Evolutionary conservation across 1,140 invertebrate species (phyloP).

Genomic region (Drosophila bocqueti): DNA sequence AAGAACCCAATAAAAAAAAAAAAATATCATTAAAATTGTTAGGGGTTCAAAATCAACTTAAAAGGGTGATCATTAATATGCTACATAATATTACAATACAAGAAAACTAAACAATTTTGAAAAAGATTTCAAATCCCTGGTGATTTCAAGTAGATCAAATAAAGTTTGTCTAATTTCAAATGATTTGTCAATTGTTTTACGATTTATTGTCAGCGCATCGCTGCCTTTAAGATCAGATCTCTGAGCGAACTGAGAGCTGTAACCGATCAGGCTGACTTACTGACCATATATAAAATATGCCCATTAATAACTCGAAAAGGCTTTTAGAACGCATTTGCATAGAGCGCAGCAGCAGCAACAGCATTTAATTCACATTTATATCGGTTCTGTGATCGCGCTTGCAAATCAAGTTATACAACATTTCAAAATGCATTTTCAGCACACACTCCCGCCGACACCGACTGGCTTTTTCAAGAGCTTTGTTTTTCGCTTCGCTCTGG

Average conservation of each 20-base stretch:
- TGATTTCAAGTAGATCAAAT: neutral
- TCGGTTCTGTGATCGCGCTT: slow-evolving; percentile 33
- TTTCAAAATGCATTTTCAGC: slow-evolving; percentile 61
- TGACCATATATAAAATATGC: slow-evolving; percentile 60
- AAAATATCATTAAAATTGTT: neutral
- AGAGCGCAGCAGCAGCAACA: slow-evolving; percentile 3
- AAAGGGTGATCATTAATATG: neutral
- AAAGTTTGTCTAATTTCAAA: neutral
- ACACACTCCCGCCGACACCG: slow-evolving; percentile 10
- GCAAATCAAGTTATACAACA: slow-evolving; percentile 78
- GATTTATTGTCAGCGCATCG: slow-evolving; percentile 7
- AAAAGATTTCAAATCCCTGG: no score
- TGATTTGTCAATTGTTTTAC: neutral
- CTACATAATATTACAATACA: no score
- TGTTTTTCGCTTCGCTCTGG: slow-evolving; percentile 2
- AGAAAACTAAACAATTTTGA: no score
- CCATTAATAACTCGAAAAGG: slow-evolving; percentile 57
- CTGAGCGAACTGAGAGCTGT: slow-evolving; percentile 10
- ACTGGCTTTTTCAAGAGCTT: neutral
- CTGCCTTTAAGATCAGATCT: neutral
- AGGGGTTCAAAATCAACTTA: neutral
- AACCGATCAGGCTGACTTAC: slow-evolving; percentile 32
- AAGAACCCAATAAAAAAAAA: neutral
- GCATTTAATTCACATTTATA: slow-evolving; percentile 16
- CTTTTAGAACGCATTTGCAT: slow-evolving; percentile 64